Base-by-base conservation (phyloP, 2,797 vertebrate species). In the Merluccius polli region DNA sequence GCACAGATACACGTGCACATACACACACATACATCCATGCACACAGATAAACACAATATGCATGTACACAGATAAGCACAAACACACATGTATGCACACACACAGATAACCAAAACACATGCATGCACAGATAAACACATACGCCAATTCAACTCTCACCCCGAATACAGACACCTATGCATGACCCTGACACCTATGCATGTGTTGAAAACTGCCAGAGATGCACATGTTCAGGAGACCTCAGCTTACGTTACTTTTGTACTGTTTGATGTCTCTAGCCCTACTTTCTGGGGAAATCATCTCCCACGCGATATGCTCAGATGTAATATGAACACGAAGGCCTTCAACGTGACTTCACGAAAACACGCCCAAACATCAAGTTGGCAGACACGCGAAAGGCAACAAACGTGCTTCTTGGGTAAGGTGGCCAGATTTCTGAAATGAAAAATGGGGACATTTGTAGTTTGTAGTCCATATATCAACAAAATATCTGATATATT, bases 201-300 rank as follows among this genome's bases (percentile, higher is more conserved):
- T 78, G 75, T 48, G 72, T 71, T 83, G 70, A 77, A 12, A 65
- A 27, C 59, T 12, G 59, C 59, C 59, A 65, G 59, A 10, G 24
- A 65, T 27, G 59, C 48, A 65, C 32, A 69, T 41, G 21, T 35
- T 78, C 74, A 73, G 12, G 24, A 70, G 69, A 74, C 18, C 35
- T 67, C 74, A 72, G 16, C 36, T 76, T 41, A 75, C 21, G 76
- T 75, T 78, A 68, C 44, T 18, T n/a, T n/a, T 21, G 16, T 67
- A 73, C 78, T 13, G 24, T 65, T 12, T 27, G 59, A 65, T 13
- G n/a, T 27, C n/a, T 65, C 59, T 65, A 13, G 59, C 24, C 36
- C 59, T 1, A 11, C 59, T 27, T 65, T 12, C 9, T 12, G 59
- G 59, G 59, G 24, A 12, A 27, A 27, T 4, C 59, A 10, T 24